Base-by-base conservation (phyloP, 2,797 vertebrate species). In the Macrochelys suwanniensis region DNA sequence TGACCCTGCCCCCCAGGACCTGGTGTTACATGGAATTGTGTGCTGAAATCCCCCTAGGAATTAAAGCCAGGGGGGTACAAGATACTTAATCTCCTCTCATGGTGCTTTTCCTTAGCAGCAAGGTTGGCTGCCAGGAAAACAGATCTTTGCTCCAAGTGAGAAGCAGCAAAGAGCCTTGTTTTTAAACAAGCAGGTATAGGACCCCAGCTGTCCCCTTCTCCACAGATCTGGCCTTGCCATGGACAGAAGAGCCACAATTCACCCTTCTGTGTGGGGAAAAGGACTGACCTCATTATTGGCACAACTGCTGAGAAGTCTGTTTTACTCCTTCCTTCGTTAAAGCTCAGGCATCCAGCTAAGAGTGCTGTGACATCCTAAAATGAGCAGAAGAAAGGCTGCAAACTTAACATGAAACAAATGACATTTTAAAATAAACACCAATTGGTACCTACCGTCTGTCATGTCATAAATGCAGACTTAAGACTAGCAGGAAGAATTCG, bases 341-440 rank as follows among this genome's bases (percentile, higher is more conserved):
- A 95, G 84, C 1, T 0, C 57, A 88, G 65, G 54, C 87, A 85
- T 90, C 53, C 90, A 53, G 49, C 84, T 77, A 76, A 89, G 76
- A 76, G 88, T 78, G 82, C 82, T 45, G 77, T 94, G 87, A 5
- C n/a, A 87, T 89, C 87, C 19, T 85, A 74, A 74, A 89, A 31
- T 25, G 21, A 85, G 77, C 81, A 95, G 85, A 89, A 23, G 47
- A 93, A 89, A 82, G 82, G 87, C 86, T 91, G 78, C 57, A 79
- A 86, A 65, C 17, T 28, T 74, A 81, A 42, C 79, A 92, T 84
- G 88, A 71, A 45, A 85, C 59, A 21, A 6, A 56, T 51, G 90
- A 90, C 92, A 83, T 77, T 84, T 90, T 85, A 89, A 85, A 71
- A 76, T 82, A 93, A 51, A 31, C 82, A 89, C 91, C 89, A 59